Evolutionary conservation across 2,113 vertebrate genomes (phyloP), one percentile per base, ranked within the genome.

Genomic region (Gila orcuttii): DNA sequence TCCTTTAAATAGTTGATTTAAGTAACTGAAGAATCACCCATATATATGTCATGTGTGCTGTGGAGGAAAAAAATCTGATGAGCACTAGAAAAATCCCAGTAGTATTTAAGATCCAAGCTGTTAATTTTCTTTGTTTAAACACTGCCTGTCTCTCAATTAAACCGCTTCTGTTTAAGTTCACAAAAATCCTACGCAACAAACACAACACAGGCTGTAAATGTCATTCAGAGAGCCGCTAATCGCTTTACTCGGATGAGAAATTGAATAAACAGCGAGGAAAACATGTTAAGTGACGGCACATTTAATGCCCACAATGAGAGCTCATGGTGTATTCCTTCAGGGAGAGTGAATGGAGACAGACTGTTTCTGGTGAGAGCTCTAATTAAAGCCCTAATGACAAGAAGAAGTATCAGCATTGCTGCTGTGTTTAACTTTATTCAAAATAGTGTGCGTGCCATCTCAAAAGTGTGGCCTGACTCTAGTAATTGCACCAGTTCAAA

Each of bases 301-400:
- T 81, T 55, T 82, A 85, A 81, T 73, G 83, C 45, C 50, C 79
- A 78, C 47, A 83, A 83, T 73, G 50, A 60, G 79, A 82, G 82
- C 83, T 89, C 59, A 52, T 79, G 64, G 68, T 59, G 82, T 69
- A 87, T 83, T 78, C 69, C 85, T 85, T 45, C 39, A 76, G 64
- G 6, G 68, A 71, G 36, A 12, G 47, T 57, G 68, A 83, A 83
- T 83, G 68, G 47, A 83, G 33, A 83, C 81, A 36, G 81, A 10
- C 62, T 83, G 64, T 55, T 83, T 57, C 45, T 57, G 50, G 33
- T 36, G 28, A 71, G 47, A 83, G 64, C 66, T 73, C 42, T 73
- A 73, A 57, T 57, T 57, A 83, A 39, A 83, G 64, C 47, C 21
- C 69, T 79, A 79, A 79, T 79, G 77, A 79, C 57, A 60, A 79